Evolutionary conservation across 2,113 vertebrate genomes (phyloP), one percentile per base, ranked within the genome.

Genomic region (Leptosomus discolor): DNA sequence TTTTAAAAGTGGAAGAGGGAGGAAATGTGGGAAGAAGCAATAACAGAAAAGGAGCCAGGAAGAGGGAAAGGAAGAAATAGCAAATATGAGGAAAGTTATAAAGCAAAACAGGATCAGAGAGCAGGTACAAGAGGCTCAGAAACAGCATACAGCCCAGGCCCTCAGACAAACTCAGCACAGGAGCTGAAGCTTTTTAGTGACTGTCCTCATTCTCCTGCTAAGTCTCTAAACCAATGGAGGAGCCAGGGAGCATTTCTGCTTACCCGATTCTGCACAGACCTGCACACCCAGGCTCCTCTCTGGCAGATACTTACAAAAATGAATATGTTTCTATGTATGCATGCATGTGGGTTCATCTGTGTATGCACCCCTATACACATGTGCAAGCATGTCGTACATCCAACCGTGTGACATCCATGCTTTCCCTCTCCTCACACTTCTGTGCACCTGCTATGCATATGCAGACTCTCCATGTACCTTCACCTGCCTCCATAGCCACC

Each of bases 121-220:
- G 53, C 83, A 96, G 84, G 86, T 95, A 92, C 50, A 69, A 92
- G 48, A 82, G 43, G 50, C 89, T 87, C 27, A 39, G 86, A 73
- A 94, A 30, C 16, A 73, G 73, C 8, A 2, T 29, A 61, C 14
- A 85, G 73, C 36, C 39, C 30, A 46, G 48, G 45, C 27, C 27
- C 64, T 16, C 51, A 39, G 65, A 50, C 11, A 60, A 75, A 77
- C 27, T 61, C 60, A 85, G 68, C 27, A 75, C 32, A 79, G 57
- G 90, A 95, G 95, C 96, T 39, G 6, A 85, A 73, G 84, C 77
- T 95, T 97, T 95, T 87, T 84, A 92, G 37, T 16, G 67, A 60
- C 57, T 88, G 69, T 94, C 73, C 80, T 20, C 50, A 9, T 82
- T 82, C 69, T 85, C 7, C 53, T 92, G 84, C 87, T 92, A 97